phyloP scores from a whole-genome alignment of 2,113 vertebrate species.

The Garra rufa region DNA sequence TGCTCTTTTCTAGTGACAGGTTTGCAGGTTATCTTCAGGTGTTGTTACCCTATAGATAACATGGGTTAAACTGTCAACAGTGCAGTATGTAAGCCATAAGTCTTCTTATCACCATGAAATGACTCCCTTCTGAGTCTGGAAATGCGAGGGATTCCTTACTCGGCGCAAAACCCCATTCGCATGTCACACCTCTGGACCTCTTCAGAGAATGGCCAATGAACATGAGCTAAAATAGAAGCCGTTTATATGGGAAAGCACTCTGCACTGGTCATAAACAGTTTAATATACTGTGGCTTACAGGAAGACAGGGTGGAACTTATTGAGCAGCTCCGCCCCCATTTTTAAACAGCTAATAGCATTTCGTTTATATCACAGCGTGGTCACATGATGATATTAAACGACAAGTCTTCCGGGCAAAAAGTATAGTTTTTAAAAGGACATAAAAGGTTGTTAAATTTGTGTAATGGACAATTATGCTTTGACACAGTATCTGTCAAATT shows the following conservation, averaged over 20 bases:
- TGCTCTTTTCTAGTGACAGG: neutral
- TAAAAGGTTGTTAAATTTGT: no score
- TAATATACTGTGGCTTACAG: no score
- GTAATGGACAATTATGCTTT: no score
- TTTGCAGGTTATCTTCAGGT: neutral
- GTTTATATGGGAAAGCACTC: neutral
- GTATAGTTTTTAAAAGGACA: no score
- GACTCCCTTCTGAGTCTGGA: neutral
- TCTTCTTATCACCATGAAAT: neutral
- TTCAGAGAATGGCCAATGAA: neutral
- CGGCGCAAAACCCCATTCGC: neutral
- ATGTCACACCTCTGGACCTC: neutral
- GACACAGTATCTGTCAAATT: no score
- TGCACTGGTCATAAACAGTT: neutral
- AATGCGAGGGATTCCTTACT: neutral
- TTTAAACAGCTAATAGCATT: no score
- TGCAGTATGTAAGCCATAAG: neutral
- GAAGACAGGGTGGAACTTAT: no score
- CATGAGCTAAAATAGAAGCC: neutral
- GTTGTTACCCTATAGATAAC: slow-evolving; percentile 1
- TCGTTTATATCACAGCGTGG: no score
- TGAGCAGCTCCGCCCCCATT: no score
- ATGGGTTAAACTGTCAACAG: neutral
- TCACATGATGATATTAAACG: no score
- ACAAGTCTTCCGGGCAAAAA: no score